Percentiles rank a stretch among this genome's conserved stretches.
Conservation (phyloP, 1,140 invertebrate species). For the Drosophila murphyi region DNA sequence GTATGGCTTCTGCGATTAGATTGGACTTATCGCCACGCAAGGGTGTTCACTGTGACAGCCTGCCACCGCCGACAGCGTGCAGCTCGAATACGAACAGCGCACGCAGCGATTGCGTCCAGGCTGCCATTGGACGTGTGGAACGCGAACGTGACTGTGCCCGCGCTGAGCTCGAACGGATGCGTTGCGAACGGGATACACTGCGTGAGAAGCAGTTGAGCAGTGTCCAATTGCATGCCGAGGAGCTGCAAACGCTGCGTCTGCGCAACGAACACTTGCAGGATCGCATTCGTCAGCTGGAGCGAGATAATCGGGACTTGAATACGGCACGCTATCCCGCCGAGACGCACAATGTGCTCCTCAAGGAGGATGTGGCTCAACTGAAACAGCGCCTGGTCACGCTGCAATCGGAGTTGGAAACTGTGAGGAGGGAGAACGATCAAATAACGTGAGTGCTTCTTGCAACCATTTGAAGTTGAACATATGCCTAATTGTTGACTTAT, state of each 20-base stretch:
- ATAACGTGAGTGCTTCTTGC: slow-evolving; percentile 52
- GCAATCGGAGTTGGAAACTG: slow-evolving; percentile 53
- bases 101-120: slow-evolving; percentile 74
- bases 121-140: slow-evolving; percentile 67
- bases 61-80: slow-evolving; percentile 19
- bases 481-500: background rate
- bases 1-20: slow-evolving; percentile 19
- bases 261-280: slow-evolving; percentile 61
- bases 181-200: slow-evolving; percentile 72
- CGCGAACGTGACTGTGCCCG: slow-evolving; percentile 75
- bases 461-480: background rate
- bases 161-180: slow-evolving; percentile 69
- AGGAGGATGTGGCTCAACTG: slow-evolving; percentile 67
- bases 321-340: slow-evolving; percentile 67
- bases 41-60: slow-evolving; percentile 38
- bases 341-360: slow-evolving; percentile 64
- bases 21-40: slow-evolving; percentile 48
- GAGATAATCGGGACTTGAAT: slow-evolving; percentile 67
- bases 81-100: slow-evolving; percentile 33
- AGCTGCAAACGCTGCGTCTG: slow-evolving; percentile 58
- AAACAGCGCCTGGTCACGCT: slow-evolving; percentile 45
- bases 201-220: slow-evolving; percentile 68
- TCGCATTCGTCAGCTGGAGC: slow-evolving; percentile 63
- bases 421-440: slow-evolving; percentile 61
- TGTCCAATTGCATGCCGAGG: slow-evolving; percentile 64